Conservation (phyloP, 2,797 vertebrate species). For the Gymnothorax reevesii region DNA sequence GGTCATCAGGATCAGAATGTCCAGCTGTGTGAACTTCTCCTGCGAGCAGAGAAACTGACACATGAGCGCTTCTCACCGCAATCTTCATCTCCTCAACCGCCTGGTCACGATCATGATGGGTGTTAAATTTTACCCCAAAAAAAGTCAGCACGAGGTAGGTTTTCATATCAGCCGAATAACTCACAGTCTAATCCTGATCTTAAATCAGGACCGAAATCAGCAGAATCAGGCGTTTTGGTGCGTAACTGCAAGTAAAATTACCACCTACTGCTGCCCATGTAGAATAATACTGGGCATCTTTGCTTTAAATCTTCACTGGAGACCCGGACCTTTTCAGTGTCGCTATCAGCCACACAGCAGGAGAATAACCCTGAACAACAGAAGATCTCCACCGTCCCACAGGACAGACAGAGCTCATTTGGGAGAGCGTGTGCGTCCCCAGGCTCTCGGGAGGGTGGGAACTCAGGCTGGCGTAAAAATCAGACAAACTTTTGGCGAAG, state of each 20-base stretch:
- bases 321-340: not conserved
- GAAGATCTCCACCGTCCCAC: not conserved
- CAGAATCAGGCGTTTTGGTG: too few species aligned
- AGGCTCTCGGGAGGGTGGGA: not conserved
- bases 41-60: conserved; percentile 46
- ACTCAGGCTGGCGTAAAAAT: not conserved
- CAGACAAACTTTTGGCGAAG: not conserved
- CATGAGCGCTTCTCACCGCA: not conserved
- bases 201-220: too few species aligned
- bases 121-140: too few species aligned
- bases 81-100: too few species aligned
- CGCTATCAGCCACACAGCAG: not conserved
- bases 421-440: not conserved
- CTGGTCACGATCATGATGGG: not conserved
- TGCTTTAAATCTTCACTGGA: not conserved
- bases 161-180: too few species aligned
- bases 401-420: not conserved
- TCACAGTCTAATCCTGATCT: too few species aligned
- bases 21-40: conserved; percentile 84
- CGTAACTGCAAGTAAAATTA: too few species aligned
- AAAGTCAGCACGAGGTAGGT: too few species aligned
- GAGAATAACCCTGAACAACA: not conserved
- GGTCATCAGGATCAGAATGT: conserved; percentile 88
- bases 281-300: too few species aligned
- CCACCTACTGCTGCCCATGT: too few species aligned